Base-by-base conservation (phyloP, 2,113 vertebrate genomes). In the Rhipidura dahli region DNA sequence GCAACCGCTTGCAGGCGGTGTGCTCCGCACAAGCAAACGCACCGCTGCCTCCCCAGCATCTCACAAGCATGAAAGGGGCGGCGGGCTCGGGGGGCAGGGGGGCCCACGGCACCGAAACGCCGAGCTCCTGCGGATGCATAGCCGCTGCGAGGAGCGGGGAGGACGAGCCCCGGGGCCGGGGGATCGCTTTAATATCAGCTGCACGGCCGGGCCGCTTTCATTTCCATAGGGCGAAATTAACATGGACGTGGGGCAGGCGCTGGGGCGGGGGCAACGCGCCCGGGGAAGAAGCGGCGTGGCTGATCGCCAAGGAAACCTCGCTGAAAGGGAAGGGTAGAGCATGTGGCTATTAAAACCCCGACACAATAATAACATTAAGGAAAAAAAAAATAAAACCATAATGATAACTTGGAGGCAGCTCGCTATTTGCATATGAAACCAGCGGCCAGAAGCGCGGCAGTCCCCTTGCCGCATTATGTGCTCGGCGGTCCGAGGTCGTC, bases 391-490 rank as follows among this genome's bases (percentile, higher is more conserved):
- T 35, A 83, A 90, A 93, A 50, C 57, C 83, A 77, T 87, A 92
- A 91, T 95, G 81, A 94, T 91, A 95, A 96, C 78, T 87, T 68
- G 88, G 88, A 95, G 90, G 92, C 94, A 90, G 95, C 45, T 87
- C 73, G 39, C 12, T 1, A 94, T 96, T 94, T 96, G 93, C 96
- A 94, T 96, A 91, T 93, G 94, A 95, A 97, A 93, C 89, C 93
- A 47, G 86, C 61, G 94, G 76, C 73, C 90, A 91, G 88, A 57
- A 87, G 70, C 61, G 60, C 84, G 51, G 86, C 87, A 75, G 92
- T 50, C 61, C 90, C 71, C 84, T 87, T 33, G 92, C 90, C 40
- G 73, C 90, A 90, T 94, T 82, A 81, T 95, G 87, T 50, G 78
- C 73, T 79, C 71, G 65, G 68, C 71, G 26, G 87, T 89, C 87